A percentile compares a stretch with the other conserved stretches of the same genome.
Evolutionary conservation across 2,797 vertebrate genomes (phyloP).

Genomic region (Nannoperca australis): DNA sequence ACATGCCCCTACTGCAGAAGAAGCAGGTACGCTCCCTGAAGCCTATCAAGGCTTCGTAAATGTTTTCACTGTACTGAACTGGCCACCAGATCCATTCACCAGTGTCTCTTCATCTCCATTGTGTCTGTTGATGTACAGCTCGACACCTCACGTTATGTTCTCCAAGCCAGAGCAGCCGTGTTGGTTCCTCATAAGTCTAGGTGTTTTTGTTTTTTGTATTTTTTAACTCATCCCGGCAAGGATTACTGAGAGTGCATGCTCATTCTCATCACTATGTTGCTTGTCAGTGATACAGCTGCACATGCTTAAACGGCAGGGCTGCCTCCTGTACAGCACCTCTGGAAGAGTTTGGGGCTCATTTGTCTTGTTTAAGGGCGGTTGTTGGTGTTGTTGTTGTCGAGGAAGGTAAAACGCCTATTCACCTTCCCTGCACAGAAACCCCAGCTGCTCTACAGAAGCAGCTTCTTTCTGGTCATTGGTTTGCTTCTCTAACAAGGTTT

Average conservation of each 20-base stretch:
- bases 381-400: neutral
- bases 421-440: constrained; percentile 9
- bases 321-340: constrained; percentile 17
- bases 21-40: constrained; percentile 81
- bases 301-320: constrained; percentile 29
- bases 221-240: constrained; percentile 14
- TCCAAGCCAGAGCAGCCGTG: constrained; percentile 33
- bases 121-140: constrained; percentile 57
- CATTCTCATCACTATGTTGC: constrained; percentile 38
- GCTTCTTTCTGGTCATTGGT: constrained; percentile 3
- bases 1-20: constrained; percentile 87
- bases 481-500: constrained; percentile 34
- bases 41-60: constrained; percentile 33
- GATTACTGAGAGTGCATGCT: constrained; percentile 59
- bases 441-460: constrained; percentile 31
- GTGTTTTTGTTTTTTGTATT: constrained; percentile 6
- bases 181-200: constrained; percentile 38
- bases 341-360: constrained; percentile 29
- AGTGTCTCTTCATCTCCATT: constrained; percentile 57
- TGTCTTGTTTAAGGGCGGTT: constrained; percentile 10
- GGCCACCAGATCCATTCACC: constrained; percentile 33
- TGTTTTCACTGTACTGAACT: constrained; percentile 29
- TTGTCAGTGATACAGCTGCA: constrained; percentile 38
- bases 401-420: neutral
- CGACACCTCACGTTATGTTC: constrained; percentile 30